Percentiles rank a stretch among this genome's conserved stretches.
Conservation (phyloP, 1,140 invertebrate species). For the Zelostemma sp. region DNA sequence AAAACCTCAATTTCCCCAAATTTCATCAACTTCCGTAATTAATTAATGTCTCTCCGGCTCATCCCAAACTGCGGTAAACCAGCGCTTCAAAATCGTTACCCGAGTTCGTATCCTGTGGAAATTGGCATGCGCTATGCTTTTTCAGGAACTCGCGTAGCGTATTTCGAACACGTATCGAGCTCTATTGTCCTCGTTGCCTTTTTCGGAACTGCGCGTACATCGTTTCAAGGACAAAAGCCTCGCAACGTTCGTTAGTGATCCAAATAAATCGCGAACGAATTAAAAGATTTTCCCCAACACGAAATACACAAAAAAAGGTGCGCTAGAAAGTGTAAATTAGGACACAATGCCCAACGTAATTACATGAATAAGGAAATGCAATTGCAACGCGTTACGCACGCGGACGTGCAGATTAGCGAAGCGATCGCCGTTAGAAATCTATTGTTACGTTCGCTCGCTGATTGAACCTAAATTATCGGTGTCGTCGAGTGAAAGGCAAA, state of each 20-base stretch:
- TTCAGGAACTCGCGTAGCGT: slow-evolving; percentile 18
- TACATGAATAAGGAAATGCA: slow-evolving; percentile 30
- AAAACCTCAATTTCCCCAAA: too few species aligned
- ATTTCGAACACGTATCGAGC: background rate
- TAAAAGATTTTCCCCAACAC: too few species aligned
- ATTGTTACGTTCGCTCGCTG: slow-evolving; percentile 15
- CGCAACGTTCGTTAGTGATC: too few species aligned
- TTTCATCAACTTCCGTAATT: too few species aligned
- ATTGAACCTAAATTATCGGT: slow-evolving; percentile 6
- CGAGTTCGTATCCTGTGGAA: too few species aligned
- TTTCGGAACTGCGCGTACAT: too few species aligned
- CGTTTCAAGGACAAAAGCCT: too few species aligned
- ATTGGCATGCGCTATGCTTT: slow-evolving; percentile 28
- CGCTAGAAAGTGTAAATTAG: slow-evolving; percentile 30
- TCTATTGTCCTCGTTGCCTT: too few species aligned
- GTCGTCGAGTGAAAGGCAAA: slow-evolving; percentile 4
- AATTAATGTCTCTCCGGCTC: too few species aligned
- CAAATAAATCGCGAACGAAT: too few species aligned
- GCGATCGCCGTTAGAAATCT: slow-evolving; percentile 6
- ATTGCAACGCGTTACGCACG: slow-evolving; percentile 28
- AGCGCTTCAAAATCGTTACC: background rate
- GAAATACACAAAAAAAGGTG: too few species aligned
- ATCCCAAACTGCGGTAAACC: too few species aligned
- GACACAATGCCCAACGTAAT: slow-evolving; percentile 28
- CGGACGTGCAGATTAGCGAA: slow-evolving; percentile 26